Percentiles rank a stretch among this genome's conserved stretches.
Conservation (phyloP, 2,797 vertebrate genomes). For the Arnoldichthys spilopterus region DNA sequence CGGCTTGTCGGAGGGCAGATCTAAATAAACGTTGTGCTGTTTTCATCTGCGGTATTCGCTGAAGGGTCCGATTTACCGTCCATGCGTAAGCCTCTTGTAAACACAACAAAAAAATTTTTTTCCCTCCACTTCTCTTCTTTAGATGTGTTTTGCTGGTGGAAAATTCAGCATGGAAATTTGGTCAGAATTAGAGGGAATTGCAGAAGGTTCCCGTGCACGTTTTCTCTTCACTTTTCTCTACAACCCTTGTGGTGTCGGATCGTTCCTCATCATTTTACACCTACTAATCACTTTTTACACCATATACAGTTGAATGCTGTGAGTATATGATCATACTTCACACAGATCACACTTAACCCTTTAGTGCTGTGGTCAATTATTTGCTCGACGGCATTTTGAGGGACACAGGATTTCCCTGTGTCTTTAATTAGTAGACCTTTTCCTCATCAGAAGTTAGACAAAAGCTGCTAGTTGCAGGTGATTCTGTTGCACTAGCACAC, state of each 20-base stretch:
- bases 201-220: constrained; percentile 15
- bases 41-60: constrained; percentile 49
- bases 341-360: too few species aligned
- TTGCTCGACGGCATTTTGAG: too few species aligned
- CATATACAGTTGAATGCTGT: too few species aligned
- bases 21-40: constrained; percentile 45
- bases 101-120: constrained; percentile 29
- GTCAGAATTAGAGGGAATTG: background rate
- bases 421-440: too few species aligned
- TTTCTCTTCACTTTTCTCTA: background rate
- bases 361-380: too few species aligned
- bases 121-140: constrained; percentile 41
- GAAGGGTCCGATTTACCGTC: constrained; percentile 50
- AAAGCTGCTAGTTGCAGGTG: too few species aligned
- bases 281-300: constrained; percentile 19
- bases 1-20: constrained; percentile 37
- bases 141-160: constrained; percentile 41
- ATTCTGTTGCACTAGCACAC: too few species aligned
- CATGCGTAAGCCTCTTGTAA: constrained; percentile 44
- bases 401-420: too few species aligned
- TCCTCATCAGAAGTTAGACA: too few species aligned
- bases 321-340: too few species aligned
- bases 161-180: constrained; percentile 42
- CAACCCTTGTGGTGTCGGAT: background rate
- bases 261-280: constrained; percentile 20